phyloP scores from a whole-genome alignment of 2,797 vertebrate genomes.

The Neosalanx taihuensis region DNA sequence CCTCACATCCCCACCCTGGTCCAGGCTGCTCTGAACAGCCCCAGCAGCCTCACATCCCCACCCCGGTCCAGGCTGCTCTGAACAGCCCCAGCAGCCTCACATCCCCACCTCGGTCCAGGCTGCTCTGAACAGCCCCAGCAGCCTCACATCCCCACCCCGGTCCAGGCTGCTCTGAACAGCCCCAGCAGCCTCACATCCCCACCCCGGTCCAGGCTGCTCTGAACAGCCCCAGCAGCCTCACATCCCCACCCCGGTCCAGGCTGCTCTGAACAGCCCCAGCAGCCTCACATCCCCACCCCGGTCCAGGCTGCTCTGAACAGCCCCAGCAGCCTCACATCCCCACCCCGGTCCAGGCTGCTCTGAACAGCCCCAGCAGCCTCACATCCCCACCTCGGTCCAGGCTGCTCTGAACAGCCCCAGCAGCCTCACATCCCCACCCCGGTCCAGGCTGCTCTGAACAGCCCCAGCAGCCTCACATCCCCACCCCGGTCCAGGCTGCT shows the following conservation, averaged over 20 bases:
- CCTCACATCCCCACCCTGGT: constrained; percentile 38
- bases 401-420: no score
- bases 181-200: no score
- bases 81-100: constrained; percentile 51
- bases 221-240: constrained; percentile 51
- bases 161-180: no score
- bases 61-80: constrained; percentile 35
- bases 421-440: background rate
- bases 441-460: constrained; percentile 42
- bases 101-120: constrained; percentile 16
- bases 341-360: no score
- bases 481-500: no score
- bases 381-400: no score
- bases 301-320: constrained; percentile 40
- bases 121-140: no score
- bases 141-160: constrained; percentile 38
- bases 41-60: background rate
- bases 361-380: no score
- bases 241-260: constrained; percentile 44
- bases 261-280: constrained; percentile 52
- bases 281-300: constrained; percentile 4
- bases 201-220: constrained; percentile 35
- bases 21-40: no score
- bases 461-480: constrained; percentile 51
- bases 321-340: constrained; percentile 52